Base-by-base conservation (phyloP, 2,888 invertebrate species). In the Heliconius sara region DNA sequence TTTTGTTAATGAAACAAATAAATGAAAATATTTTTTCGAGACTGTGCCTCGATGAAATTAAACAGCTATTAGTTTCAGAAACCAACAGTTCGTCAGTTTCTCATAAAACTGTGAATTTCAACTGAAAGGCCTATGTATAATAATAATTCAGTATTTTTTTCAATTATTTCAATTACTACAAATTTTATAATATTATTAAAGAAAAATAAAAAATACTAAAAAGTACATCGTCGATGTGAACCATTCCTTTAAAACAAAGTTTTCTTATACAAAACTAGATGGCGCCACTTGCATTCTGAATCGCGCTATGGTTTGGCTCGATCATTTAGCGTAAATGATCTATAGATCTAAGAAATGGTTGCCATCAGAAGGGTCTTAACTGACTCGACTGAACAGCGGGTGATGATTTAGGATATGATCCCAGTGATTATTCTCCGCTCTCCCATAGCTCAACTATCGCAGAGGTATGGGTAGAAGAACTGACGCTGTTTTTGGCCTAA, bases 381-480 rank as follows among this genome's bases (percentile, higher is more conserved):
- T 94, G 94, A 94, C 94, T 95, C 93, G 94, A 95, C 94, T 95
- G 94, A 94, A 94, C 94, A 94, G 95, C 91, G 94, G 87, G 85
- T 95, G 95, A 94, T 94, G 94, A 93, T 7, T 19, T 75, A 7
- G 91, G 91, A 91, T 77, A 91, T 91, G 91, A 91, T 80, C 34
- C 73, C 22, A 4, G 63, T 92, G 91, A 91, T 91, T 92, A 90
- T 63, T 86, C 9, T 84, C 89, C 91, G 89, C 91, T 92, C 91
- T 85, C 87, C 79, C 85, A 84, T 72, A 84, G 74, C 86, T 92
- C 91, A 91, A 88, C 91, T 92, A 91, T 92, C 92, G 92, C 91
- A 91, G 92, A 91, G 89, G 57, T 83, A 74, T 82, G 84, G 78
- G 87, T 86, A 83, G 91, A 91, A 84, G 72, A 85, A 80, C 92